These are phyloP conservation scores for Phrixothrix hirtus DNA, from an alignment of 2,888 invertebrate species.

Conservation along the genomic window DNA sequence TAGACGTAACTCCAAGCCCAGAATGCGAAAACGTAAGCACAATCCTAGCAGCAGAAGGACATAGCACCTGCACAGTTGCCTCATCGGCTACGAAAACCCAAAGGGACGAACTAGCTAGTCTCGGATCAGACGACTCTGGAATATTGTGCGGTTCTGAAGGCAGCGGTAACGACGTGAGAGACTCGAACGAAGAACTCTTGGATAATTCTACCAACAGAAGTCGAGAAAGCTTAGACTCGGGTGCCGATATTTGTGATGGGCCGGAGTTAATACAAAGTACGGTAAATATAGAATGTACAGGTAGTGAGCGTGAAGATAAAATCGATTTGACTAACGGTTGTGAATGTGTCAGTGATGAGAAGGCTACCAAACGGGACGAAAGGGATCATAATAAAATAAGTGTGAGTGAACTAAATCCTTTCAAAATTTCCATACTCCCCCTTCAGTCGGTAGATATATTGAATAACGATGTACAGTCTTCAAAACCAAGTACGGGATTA, in stretches of 20 bases:
- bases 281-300: slow-evolving; percentile 11
- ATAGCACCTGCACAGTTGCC: slow-evolving; percentile 51
- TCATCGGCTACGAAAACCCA: slow-evolving; percentile 58
- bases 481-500: slow-evolving; percentile 64
- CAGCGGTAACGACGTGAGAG: slow-evolving; percentile 57
- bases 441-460: slow-evolving; percentile 1
- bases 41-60: slow-evolving; percentile 15
- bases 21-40: slow-evolving; percentile 60
- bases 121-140: slow-evolving; percentile 81
- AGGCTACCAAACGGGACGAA: neutral
- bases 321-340: slow-evolving; percentile 4
- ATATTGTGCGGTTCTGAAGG: slow-evolving; percentile 45
- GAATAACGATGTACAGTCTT: slow-evolving; percentile 6
- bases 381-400: neutral
- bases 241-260: slow-evolving; percentile 40
- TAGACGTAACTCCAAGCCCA: slow-evolving; percentile 70
- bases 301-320: slow-evolving; percentile 11
- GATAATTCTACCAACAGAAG: slow-evolving; percentile 63
- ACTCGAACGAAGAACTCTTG: slow-evolving; percentile 59
- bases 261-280: slow-evolving; percentile 17
- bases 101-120: slow-evolving; percentile 64
- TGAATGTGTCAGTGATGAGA: slow-evolving; percentile 36
- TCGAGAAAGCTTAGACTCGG: slow-evolving; percentile 73
- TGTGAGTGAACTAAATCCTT: slow-evolving; percentile 1
- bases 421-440: too few relatives aligned